Percentiles rank a stretch among this genome's conserved stretches.
Conservation (phyloP, 2,797 vertebrate species). For the Rhabdophis nuchalis region DNA sequence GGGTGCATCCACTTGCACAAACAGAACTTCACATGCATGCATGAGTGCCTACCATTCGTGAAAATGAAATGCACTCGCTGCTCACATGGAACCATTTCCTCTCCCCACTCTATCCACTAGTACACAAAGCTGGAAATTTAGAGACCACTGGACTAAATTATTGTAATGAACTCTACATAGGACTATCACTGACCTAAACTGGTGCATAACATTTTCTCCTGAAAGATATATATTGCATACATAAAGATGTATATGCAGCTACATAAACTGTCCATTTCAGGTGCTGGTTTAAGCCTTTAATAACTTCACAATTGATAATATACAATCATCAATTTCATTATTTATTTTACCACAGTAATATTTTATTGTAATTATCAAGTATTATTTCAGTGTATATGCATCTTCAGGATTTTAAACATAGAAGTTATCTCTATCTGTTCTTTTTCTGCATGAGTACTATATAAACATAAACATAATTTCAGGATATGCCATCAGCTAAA, state of each 20-base stretch:
- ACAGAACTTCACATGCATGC: neutral
- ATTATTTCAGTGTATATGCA: neutral
- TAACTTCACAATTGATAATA: neutral
- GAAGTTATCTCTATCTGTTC: neutral
- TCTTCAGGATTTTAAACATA: neutral
- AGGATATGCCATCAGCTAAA: neutral
- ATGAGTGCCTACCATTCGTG: neutral
- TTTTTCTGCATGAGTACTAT: neutral
- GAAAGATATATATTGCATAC: neutral
- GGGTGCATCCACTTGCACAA: neutral
- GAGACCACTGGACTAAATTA: neutral
- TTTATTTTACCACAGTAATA: neutral
- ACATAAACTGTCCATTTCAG: neutral
- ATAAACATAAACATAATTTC: neutral
- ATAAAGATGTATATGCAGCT: no score
- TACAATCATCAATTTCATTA: neutral
- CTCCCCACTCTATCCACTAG: fast-evolving
- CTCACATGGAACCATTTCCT: neutral
- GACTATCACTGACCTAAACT: neutral
- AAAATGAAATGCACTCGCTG: neutral
- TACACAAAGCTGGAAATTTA: neutral
- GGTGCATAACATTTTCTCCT: neutral
- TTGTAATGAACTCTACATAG: neutral
- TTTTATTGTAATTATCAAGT: neutral
- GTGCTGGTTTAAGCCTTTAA: neutral